Percentiles rank a stretch among this genome's conserved stretches.
Conservation (phyloP, 2,797 vertebrate species). For the Catharus ustulatus region DNA sequence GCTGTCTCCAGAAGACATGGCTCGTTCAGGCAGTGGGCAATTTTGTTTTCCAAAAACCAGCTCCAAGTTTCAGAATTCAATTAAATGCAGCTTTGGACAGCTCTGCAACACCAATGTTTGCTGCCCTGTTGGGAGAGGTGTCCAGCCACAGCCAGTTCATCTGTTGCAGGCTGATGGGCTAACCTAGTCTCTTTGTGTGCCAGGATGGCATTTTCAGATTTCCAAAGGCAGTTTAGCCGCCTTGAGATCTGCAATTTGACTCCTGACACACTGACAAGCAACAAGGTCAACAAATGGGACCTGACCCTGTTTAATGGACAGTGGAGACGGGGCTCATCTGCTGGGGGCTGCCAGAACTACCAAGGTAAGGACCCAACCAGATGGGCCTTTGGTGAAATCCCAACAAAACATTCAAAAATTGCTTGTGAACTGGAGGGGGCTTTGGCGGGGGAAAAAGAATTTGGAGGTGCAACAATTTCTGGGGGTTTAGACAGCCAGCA, state of each 20-base stretch:
- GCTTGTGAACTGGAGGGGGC: not conserved
- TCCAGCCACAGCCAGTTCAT: not conserved
- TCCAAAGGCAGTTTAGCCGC: slow-evolving; percentile 83
- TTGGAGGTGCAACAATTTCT: not conserved
- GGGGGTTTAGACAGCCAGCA: not conserved
- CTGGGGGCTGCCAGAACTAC: slow-evolving; percentile 86
- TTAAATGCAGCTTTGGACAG: not conserved
- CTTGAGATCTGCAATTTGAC: slow-evolving; percentile 90
- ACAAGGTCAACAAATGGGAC: slow-evolving; percentile 82
- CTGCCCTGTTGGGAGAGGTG: not conserved
- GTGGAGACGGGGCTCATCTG: slow-evolving; percentile 85
- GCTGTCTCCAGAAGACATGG: not conserved
- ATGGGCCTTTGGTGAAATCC: not conserved
- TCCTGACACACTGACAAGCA: slow-evolving; percentile 81
- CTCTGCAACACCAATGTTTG: not conserved
- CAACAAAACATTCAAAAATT: not conserved
- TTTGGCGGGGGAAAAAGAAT: not conserved
- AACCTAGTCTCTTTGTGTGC: not conserved
- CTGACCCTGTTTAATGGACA: slow-evolving; percentile 79
- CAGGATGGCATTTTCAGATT: slow-evolving; percentile 91
- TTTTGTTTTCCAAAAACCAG: not conserved
- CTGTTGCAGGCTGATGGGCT: not conserved
- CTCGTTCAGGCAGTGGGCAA: not conserved
- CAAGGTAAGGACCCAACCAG: slow-evolving; percentile 72
- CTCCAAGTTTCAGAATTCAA: not conserved